phyloP scores from a whole-genome alignment of 2,888 invertebrate species.

The Poecilus cupreus region DNA sequence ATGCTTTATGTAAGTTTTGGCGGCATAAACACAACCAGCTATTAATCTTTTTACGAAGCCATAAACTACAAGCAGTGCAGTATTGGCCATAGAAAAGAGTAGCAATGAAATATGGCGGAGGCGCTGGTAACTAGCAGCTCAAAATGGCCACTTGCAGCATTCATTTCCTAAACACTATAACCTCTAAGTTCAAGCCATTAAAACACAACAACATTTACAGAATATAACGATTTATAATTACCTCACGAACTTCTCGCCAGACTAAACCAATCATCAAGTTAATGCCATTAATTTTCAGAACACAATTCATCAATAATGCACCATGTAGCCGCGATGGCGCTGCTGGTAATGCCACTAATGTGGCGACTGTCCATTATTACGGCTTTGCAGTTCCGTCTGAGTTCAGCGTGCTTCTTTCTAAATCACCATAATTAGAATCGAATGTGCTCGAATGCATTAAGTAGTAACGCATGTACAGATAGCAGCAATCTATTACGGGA shows the following conservation, averaged over 20 bases:
- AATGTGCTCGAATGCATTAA: slow-evolving; percentile 47
- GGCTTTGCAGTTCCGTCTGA: slow-evolving; percentile 23
- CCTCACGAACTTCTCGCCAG: slow-evolving; percentile 1
- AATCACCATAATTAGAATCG: slow-evolving; percentile 49
- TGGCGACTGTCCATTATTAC: slow-evolving; percentile 13
- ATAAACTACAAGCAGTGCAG: not conserved
- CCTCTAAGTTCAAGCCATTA: not conserved
- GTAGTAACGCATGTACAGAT: slow-evolving; percentile 50
- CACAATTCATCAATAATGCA: slow-evolving; percentile 47
- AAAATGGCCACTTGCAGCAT: slow-evolving; percentile 3
- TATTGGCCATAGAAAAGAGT: not conserved
- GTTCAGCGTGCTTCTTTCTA: slow-evolving; percentile 23
- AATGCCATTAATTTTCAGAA: slow-evolving; percentile 27
- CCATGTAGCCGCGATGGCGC: not conserved
- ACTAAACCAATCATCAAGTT: slow-evolving; percentile 30
- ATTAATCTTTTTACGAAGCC: not conserved
- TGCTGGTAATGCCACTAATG: slow-evolving; percentile 3
- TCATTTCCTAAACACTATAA: slow-evolving; percentile 13
- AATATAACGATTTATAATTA: slow-evolving; percentile 28
- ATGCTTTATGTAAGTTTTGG: not conserved
- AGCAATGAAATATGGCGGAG: slow-evolving; percentile 5
- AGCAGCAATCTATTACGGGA: slow-evolving; percentile 24
- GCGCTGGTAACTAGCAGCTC: not conserved
- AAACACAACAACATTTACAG: not conserved
- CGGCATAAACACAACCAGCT: not conserved